Evolutionary conservation across 2,888 invertebrate species (phyloP).

Genomic region (Clivina fossor): DNA sequence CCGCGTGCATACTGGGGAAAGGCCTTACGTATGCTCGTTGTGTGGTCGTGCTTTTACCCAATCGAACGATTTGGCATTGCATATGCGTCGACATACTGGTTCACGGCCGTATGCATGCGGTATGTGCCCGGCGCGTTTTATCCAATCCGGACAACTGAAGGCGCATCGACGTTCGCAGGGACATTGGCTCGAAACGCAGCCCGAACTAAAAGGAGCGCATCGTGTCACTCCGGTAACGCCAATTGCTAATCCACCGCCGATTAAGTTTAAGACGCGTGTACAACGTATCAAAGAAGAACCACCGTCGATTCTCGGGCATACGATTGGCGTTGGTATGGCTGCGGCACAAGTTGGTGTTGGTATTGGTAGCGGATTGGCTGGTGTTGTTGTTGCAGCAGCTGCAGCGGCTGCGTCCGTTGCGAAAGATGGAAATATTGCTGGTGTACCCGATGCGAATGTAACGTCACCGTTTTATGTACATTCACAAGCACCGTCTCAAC

Average conservation of each 20-base stretch:
- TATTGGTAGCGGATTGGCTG: too few relatives aligned
- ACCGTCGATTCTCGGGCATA: slow-evolving; percentile 27
- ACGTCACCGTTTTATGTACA: slow-evolving; percentile 9
- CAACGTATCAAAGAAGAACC: slow-evolving; percentile 39
- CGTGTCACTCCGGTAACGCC: slow-evolving; percentile 52
- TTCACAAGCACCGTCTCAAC: slow-evolving; percentile 2
- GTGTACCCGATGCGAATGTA: background rate
- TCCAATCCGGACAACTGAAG: slow-evolving; percentile 63
- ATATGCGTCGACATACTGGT: slow-evolving; percentile 70
- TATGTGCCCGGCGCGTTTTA: slow-evolving; percentile 68
- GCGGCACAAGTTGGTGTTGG: background rate
- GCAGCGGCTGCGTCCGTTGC: slow-evolving; percentile 8
- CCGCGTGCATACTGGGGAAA: slow-evolving; percentile 53
- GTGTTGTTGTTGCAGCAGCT: slow-evolving; percentile 13
- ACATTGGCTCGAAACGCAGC: slow-evolving; percentile 57
- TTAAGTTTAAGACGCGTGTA: slow-evolving; percentile 51
- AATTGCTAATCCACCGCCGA: slow-evolving; percentile 49
- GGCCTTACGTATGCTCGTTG: slow-evolving; percentile 53
- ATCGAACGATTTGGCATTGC: slow-evolving; percentile 70
- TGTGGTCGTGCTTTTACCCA: slow-evolving; percentile 63
- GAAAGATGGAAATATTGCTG: background rate
- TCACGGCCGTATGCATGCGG: slow-evolving; percentile 67
- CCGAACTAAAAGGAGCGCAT: slow-evolving; percentile 53
- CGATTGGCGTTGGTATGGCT: slow-evolving; percentile 14
- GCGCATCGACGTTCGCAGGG: slow-evolving; percentile 64